Conservation (phyloP, 2,113 vertebrate species). For the Holacanthus passer region DNA sequence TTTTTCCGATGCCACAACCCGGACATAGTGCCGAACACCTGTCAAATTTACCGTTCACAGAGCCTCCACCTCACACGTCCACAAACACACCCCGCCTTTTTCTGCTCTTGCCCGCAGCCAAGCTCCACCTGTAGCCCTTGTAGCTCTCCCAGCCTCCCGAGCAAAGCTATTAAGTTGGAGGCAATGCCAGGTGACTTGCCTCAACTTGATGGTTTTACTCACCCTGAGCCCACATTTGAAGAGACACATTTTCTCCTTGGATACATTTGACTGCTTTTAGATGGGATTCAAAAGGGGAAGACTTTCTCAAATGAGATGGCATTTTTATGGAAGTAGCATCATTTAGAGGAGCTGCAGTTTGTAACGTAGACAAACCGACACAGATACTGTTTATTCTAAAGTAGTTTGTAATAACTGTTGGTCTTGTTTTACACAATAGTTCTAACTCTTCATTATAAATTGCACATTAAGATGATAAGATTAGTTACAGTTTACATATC, state of each 20-base stretch:
- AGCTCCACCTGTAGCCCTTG: constrained; percentile 20
- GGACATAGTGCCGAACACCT: constrained; percentile 65
- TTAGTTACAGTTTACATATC: not conserved
- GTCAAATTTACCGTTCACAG: constrained; percentile 62
- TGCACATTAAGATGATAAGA: not conserved
- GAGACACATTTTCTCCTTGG: constrained; percentile 4
- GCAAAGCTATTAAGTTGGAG: constrained; percentile 51
- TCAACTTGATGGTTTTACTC: constrained; percentile 63
- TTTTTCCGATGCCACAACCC: constrained; percentile 56
- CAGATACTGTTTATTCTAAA: not conserved
- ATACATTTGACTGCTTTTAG: constrained; percentile 6
- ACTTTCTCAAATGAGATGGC: not conserved
- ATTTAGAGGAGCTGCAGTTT: not conserved
- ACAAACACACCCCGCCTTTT: not conserved
- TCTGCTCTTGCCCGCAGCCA: constrained; percentile 8
- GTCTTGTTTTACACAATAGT: not conserved
- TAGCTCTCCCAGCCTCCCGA: constrained; percentile 12
- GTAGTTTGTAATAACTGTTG: not conserved
- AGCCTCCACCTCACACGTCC: constrained; percentile 11
- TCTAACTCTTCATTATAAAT: not conserved
- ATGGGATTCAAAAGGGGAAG: not conserved
- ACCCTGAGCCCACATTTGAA: constrained; percentile 22
- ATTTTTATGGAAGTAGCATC: not conserved
- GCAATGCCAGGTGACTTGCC: constrained; percentile 57
- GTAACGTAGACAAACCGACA: not conserved